Conservation (phyloP, 2,888 invertebrate species). For the Amblyteles armatorius region DNA sequence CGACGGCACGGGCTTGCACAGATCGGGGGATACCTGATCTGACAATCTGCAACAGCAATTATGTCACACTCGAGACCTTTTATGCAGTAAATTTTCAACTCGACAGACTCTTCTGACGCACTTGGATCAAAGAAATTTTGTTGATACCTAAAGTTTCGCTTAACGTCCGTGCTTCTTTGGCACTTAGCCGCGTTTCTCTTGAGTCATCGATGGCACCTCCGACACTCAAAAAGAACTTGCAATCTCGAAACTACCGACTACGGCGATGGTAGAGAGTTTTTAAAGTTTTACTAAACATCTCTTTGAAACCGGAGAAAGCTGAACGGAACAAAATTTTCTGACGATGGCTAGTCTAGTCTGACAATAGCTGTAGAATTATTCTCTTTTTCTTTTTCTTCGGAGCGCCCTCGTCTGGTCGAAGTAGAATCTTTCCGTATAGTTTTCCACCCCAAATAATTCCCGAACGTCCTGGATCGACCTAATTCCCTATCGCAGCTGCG, state of each 20-base stretch:
- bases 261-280: no score
- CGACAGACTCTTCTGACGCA: conserved; percentile 35
- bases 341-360: no score
- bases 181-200: conserved; percentile 8
- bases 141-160: conserved; percentile 11
- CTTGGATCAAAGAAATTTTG: neutral
- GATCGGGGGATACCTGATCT: conserved; percentile 50
- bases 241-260: no score
- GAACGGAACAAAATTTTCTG: no score
- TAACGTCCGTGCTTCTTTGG: conserved; percentile 9
- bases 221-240: conserved; percentile 2
- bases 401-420: neutral
- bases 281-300: no score
- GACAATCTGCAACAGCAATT: conserved; percentile 73
- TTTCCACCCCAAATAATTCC: neutral
- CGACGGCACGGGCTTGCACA: conserved; percentile 48
- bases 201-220: conserved; percentile 11
- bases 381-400: neutral
- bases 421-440: conserved; percentile 17
- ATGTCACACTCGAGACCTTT: conserved; percentile 72
- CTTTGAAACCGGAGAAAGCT: no score
- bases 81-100: conserved; percentile 73
- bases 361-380: neutral
- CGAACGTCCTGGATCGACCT: conserved; percentile 15
- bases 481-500: conserved; percentile 2